Conservation (phyloP, 2,888 invertebrate species). For the Eucera pruinosa region DNA sequence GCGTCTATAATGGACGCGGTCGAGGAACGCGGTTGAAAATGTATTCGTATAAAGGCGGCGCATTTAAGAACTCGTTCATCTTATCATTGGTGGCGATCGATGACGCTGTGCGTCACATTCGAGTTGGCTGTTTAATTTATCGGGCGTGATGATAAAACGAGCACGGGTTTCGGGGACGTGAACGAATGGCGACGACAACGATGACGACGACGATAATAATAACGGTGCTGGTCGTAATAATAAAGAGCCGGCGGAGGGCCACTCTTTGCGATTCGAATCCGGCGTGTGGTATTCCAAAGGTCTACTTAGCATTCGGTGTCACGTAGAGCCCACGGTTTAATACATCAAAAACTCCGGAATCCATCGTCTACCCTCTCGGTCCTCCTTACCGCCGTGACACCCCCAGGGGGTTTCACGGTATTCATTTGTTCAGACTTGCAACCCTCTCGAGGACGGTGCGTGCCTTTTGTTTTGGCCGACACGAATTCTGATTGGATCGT, state of each 20-base stretch:
- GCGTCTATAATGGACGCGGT: background rate
- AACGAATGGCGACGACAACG: slow-evolving; percentile 11
- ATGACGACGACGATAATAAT: slow-evolving; percentile 58
- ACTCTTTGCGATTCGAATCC: slow-evolving; percentile 65
- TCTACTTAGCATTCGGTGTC: slow-evolving; percentile 84
- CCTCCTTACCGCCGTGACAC: slow-evolving; percentile 59
- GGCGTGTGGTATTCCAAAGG: slow-evolving; percentile 79
- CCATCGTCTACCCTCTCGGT: slow-evolving; percentile 60
- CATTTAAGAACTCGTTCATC: slow-evolving; percentile 63
- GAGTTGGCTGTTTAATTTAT: slow-evolving; percentile 71
- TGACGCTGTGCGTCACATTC: slow-evolving; percentile 52
- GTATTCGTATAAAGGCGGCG: slow-evolving; percentile 33
- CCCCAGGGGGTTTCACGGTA: slow-evolving; percentile 69
- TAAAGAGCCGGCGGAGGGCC: slow-evolving; percentile 43
- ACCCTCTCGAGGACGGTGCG: slow-evolving; percentile 74
- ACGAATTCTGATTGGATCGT: slow-evolving; percentile 82
- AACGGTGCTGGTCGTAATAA: slow-evolving; percentile 48
- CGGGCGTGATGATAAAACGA: slow-evolving; percentile 65
- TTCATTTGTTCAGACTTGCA: slow-evolving; percentile 79
- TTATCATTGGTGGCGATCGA: slow-evolving; percentile 60
- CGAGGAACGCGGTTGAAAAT: slow-evolving; percentile 6
- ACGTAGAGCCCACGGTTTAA: slow-evolving; percentile 83
- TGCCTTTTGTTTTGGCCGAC: slow-evolving; percentile 77
- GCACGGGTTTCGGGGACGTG: background rate
- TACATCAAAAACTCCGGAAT: slow-evolving; percentile 82